A percentile compares a stretch with the other conserved stretches of the same genome.
Evolutionary conservation across 2,888 invertebrate genomes (phyloP).

Genomic region (Uloborus plumipes): DNA sequence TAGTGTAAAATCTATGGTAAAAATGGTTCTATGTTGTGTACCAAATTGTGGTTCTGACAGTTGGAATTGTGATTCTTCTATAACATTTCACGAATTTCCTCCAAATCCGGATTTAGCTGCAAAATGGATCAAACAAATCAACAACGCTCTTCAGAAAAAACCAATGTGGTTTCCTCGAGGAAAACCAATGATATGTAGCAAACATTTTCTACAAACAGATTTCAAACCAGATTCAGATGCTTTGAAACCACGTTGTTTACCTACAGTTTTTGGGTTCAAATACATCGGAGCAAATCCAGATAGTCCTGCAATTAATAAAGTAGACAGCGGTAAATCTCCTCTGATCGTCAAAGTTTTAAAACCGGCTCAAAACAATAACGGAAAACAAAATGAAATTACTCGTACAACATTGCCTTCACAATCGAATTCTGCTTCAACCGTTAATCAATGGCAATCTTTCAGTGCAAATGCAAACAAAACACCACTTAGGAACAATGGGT

Average conservation of each 20-base stretch:
- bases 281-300: conserved; percentile 33
- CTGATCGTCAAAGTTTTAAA: conserved; percentile 51
- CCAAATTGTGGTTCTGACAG: conserved; percentile 44
- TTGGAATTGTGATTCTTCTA: conserved; percentile 23
- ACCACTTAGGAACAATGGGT: no score
- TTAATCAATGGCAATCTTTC: no score
- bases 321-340: conserved; percentile 19
- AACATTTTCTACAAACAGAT: conserved; percentile 50
- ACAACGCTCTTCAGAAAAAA: conserved; percentile 20
- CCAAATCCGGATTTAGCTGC: conserved; percentile 43
- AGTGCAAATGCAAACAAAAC: no score
- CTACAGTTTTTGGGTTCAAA: conserved; percentile 46
- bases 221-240: conserved; percentile 45
- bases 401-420: conserved; percentile 9
- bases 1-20: conserved; percentile 14
- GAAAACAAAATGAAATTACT: background rate
- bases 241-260: conserved; percentile 43
- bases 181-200: conserved; percentile 42
- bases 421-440: background rate
- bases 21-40: conserved; percentile 58
- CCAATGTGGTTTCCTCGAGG: conserved; percentile 42
- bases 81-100: conserved; percentile 56
- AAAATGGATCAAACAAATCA: conserved; percentile 59
- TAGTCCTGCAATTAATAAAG: background rate
- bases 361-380: background rate